phyloP scores from a whole-genome alignment of 2,888 invertebrate genomes.

The Patella depressa region DNA sequence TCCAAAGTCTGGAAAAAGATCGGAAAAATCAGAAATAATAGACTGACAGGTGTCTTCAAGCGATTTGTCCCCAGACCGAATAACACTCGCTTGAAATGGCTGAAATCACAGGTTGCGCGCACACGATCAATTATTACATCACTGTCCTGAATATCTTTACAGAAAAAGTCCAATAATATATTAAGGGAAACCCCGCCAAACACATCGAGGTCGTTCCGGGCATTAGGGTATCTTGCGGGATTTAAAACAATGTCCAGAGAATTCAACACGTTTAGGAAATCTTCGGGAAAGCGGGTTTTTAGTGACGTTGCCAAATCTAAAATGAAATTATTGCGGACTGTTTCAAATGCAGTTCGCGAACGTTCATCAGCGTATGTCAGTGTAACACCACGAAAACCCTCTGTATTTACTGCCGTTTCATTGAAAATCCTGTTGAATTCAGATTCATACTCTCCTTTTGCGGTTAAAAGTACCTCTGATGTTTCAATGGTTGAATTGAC shows the following conservation, averaged over 20 bases:
- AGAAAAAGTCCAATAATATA: neutral
- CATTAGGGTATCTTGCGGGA: neutral
- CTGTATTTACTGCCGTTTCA: too few species aligned
- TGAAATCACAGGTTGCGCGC: neutral
- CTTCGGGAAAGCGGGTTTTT: neutral
- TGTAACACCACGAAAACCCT: neutral
- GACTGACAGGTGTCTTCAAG: neutral
- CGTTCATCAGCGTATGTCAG: neutral
- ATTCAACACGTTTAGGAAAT: too few species aligned
- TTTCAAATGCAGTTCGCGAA: neutral
- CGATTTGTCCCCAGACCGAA: conserved; percentile 2
- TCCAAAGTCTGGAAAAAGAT: conserved; percentile 11
- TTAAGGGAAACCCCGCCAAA: conserved; percentile 10
- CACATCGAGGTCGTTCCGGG: neutral
- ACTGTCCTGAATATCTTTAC: neutral
- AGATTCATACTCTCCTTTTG: too few species aligned
- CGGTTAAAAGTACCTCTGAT: neutral
- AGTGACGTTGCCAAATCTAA: neutral
- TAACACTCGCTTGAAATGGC: conserved; percentile 1
- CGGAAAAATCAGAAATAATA: neutral
- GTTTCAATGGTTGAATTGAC: neutral
- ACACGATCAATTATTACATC: neutral
- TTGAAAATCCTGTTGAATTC: too few species aligned
- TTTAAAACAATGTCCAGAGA: too few species aligned
- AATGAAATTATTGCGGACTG: neutral